Evolutionary conservation across 2,888 invertebrate genomes (phyloP), one percentile per base, ranked within the genome.

Genomic region (Crocallis elinguaria): DNA sequence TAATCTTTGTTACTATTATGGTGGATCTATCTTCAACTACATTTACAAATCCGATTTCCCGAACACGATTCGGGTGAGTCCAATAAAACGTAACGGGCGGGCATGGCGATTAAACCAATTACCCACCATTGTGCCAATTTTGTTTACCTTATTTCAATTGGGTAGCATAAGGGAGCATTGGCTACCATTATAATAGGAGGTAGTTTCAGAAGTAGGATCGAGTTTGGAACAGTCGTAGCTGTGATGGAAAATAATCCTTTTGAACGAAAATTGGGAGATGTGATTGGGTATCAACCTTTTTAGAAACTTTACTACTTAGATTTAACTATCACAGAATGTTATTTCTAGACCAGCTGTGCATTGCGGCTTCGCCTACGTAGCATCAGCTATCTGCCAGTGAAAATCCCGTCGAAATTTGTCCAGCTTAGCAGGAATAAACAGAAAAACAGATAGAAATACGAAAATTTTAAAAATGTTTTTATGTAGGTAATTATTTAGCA

Each of bases 31-130:
- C 36, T 45, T 21, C n/a, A 37, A n/a, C 21, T 2, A 41, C 6
- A 13, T 21, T 3, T 19, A 11, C 29, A 39, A 16, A 43, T 38
- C 29, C 43, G 37, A 43, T 78, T 82, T 71, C 71, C 74, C 67
- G 69, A 79, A 77, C 79, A 78, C 77, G 78, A 57, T 63, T 67
- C 27, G 42, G 42, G 36, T 37, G 27, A 37, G 14, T 44, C 64
- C 77, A 70, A 84, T 85, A 82, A 84, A 84, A 77, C 58, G 69
- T 77, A 75, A 84, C 73, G 63, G 70, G 51, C 60, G 68, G 71
- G 69, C 65, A 52, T 67, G 67, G 75, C 76, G 76, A 84, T 83
- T 84, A 84, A 78, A 69, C 62, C 73, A 76, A 80, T 82, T 80
- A 79, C 76, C 64, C 69, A 62, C 67, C 62, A 77, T 79, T 77